These are phyloP conservation scores for Peromyscus leucopus DNA, from an alignment of 2,113 vertebrate genomes.

Conservation along the genomic window DNA sequence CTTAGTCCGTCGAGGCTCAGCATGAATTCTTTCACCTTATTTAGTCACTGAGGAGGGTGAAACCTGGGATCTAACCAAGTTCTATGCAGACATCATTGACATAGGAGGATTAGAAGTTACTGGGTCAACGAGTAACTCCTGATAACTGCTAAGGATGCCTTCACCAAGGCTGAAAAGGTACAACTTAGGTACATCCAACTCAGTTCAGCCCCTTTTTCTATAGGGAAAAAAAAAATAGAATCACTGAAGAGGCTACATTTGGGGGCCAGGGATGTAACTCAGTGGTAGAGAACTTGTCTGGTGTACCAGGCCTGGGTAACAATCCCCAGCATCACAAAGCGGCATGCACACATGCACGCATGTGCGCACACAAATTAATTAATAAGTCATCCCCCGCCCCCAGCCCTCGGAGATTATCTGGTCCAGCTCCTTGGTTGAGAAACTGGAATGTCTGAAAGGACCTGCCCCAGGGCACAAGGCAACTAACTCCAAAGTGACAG, in stretches of 20 bases:
- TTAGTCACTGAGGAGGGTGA: background rate
- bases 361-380: background rate
- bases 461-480: background rate
- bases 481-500: background rate
- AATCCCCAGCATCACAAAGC: background rate
- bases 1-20: background rate
- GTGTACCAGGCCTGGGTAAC: background rate
- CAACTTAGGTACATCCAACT: background rate
- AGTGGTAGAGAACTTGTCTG: background rate
- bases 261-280: background rate
- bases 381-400: background rate
- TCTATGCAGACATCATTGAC: background rate
- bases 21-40: background rate
- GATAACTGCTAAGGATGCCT: background rate
- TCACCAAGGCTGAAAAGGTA: background rate
- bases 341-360: rapidly evolving
- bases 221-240: background rate
- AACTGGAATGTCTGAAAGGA: background rate
- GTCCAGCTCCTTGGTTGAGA: too few relatives aligned
- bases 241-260: background rate
- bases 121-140: background rate
- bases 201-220: background rate
- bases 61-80: background rate
- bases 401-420: background rate
- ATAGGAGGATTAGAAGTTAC: background rate